Evolutionary conservation across 1,140 invertebrate species (phyloP), one percentile per base, ranked within the genome.

Genomic region (Pseudoatta argentina): DNA sequence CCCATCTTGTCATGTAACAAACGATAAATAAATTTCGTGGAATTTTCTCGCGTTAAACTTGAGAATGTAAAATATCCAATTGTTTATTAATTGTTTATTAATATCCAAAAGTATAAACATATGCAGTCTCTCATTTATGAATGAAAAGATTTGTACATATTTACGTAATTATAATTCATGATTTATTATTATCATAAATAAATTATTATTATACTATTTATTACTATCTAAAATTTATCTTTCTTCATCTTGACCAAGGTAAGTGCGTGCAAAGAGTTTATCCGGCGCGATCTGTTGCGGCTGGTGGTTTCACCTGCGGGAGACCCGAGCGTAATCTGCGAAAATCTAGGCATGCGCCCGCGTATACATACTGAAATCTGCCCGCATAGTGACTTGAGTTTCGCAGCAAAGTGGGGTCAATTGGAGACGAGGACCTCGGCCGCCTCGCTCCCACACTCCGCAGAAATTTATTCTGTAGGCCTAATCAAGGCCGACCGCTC

Each of bases 351-450:
- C 88, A 90, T 85, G 85, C 53, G 59, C 57, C 78, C 61, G 88
- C 30, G 73, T 72, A 57, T 76, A 51, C 81, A 30, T 55, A 59
- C 78, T 92, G 90, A 91, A 91, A 92, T 92, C 85, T 90, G 89
- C 90, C 78, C 87, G 90, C 88, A 69, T 75, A 88, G 90, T 77
- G 79, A 72, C 67, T 61, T 83, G 88, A 86, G 85, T 89, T 89
- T 89, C 78, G 66, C 75, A 61, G 87, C 91, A 92, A 92, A 92
- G 90, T 92, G 92, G 87, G 92, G 92, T 92, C 92, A 92, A 92
- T 92, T 92, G 91, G 88, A 89, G 85, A 91, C 88, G 91, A 89
- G 91, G 87, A 92, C 91, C 89, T 81, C 89, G 87, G 59, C 79
- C 66, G 75, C 67, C 39, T 86, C 91, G 91, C 92, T 91, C 92